phyloP scores from a whole-genome alignment of 2,113 vertebrate species.

The Illadopsis cleaveri region DNA sequence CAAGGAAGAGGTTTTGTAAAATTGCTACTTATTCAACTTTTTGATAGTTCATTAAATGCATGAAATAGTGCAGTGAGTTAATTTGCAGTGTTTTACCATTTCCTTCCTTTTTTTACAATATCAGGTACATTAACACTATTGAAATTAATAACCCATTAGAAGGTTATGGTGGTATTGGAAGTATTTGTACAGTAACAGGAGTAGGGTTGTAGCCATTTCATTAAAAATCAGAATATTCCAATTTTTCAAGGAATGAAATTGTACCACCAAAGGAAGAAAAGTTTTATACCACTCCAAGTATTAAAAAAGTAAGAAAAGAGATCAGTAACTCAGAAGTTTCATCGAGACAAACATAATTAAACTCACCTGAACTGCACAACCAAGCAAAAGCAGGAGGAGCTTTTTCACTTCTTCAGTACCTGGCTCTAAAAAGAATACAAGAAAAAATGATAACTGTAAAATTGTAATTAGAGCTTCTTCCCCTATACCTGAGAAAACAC shows the following conservation, averaged over 20 bases:
- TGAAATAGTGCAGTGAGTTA: background rate
- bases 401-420: constrained; percentile 94
- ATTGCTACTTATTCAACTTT: background rate
- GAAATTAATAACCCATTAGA: background rate
- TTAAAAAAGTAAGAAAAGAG: background rate
- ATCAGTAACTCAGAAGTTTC: background rate
- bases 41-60: background rate
- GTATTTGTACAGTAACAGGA: background rate
- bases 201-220: background rate
- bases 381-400: constrained; percentile 89
- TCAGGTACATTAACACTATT: background rate
- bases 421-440: constrained; percentile 80
- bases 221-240: background rate
- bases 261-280: background rate
- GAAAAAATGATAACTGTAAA: background rate
- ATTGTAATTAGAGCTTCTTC: background rate
- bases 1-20: background rate
- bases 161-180: background rate
- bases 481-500: background rate
- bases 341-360: background rate
- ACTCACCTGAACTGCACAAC: constrained; percentile 96
- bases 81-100: background rate
- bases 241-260: background rate
- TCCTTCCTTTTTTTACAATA: background rate
- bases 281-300: background rate